These are phyloP conservation scores for Naja naja DNA, from an alignment of 2,113 vertebrate species.

Conservation along the genomic window DNA sequence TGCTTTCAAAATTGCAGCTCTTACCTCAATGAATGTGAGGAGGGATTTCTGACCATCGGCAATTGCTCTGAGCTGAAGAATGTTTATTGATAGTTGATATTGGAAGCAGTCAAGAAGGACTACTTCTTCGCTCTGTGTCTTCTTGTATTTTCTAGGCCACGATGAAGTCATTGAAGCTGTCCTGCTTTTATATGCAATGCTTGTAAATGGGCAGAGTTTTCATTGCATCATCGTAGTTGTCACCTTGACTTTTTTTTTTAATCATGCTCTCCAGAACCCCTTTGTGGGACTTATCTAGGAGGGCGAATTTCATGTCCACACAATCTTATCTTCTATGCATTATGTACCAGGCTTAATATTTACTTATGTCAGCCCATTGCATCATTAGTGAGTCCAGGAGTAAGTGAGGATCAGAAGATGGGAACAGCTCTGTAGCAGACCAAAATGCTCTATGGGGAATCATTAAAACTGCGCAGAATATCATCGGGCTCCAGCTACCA, in stretches of 20 bases:
- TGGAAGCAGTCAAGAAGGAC: not conserved
- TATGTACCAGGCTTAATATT: slow-evolving; percentile 9
- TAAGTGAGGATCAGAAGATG: slow-evolving; percentile 19
- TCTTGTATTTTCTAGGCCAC: not conserved
- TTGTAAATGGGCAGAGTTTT: not conserved
- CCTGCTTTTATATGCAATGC: not conserved
- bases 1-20: not conserved
- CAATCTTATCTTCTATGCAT: not conserved
- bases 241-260: not conserved
- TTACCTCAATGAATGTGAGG: not conserved
- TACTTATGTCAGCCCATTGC: slow-evolving; percentile 33
- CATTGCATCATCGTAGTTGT: not conserved
- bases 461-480: no score
- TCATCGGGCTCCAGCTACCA: no score
- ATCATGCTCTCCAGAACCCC: not conserved
- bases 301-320: not conserved
- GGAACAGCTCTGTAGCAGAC: no score
- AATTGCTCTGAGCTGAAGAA: not conserved
- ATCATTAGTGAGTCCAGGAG: not conserved
- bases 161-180: not conserved
- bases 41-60: not conserved
- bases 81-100: not conserved
- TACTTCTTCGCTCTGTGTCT: not conserved
- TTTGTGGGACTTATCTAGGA: not conserved
- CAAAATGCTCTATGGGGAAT: no score